phyloP scores from a whole-genome alignment of 30 jellyfish, hydroid and myxozoan species.

The Morbakka virulenta region DNA sequence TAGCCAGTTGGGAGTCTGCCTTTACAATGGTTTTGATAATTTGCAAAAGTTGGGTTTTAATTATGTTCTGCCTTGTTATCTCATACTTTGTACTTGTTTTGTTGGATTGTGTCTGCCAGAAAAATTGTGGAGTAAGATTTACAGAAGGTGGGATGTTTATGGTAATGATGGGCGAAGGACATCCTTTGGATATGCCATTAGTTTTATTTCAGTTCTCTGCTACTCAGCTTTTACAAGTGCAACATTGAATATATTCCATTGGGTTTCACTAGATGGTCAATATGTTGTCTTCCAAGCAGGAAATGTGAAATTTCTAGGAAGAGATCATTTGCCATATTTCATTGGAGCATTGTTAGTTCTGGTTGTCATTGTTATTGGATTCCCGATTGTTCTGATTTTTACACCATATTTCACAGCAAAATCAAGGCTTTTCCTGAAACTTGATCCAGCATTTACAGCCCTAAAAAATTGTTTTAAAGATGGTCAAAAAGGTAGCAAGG shows the following conservation, averaged over 20 bases:
- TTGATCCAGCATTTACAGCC: constrained; percentile 65
- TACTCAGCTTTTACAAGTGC: constrained; percentile 39
- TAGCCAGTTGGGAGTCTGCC: constrained; percentile 45
- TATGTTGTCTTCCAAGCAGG: constrained; percentile 66
- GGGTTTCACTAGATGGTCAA: constrained; percentile 39
- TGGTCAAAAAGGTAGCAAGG: neutral
- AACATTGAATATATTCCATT: constrained; percentile 60
- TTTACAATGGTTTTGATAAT: constrained; percentile 58
- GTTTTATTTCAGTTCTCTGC: constrained; percentile 36
- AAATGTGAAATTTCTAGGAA: constrained; percentile 37
- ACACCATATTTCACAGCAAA: constrained; percentile 69
- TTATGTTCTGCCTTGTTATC: constrained; percentile 51
- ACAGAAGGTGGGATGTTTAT: neutral
- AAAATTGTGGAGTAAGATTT: constrained; percentile 35
- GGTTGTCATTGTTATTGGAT: constrained; percentile 58
- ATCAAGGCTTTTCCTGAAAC: constrained; percentile 23
- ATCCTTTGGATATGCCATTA: constrained; percentile 78
- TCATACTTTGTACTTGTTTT: constrained; percentile 47
- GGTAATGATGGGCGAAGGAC: constrained; percentile 29
- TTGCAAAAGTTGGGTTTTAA: constrained; percentile 42
- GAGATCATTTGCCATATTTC: constrained; percentile 53
- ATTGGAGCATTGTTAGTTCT: constrained; percentile 52
- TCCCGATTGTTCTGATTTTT: constrained; percentile 73
- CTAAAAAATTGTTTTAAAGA: constrained; percentile 69
- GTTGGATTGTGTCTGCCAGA: constrained; percentile 64